Base-by-base conservation (phyloP, 2,888 invertebrate genomes). In the Cantharis rustica region DNA sequence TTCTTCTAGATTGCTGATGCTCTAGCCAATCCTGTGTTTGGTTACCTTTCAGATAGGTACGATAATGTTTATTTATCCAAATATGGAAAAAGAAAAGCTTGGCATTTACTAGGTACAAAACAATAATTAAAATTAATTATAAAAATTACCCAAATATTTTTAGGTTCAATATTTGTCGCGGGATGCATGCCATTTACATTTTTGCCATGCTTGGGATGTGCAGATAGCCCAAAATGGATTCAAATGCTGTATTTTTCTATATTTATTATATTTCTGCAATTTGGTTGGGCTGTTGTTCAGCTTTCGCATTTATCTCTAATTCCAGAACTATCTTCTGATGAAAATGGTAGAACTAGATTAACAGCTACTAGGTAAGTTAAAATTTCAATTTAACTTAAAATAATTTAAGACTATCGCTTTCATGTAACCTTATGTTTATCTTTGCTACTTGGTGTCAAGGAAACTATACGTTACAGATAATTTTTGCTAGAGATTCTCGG, bases 281-380 rank as follows among this genome's bases (percentile, higher is more conserved):
- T 97, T 88, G 97, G 97, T n/a, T 97, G 97, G 97, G 97, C 97
- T 3, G 89, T 95, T 0, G 94, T 95, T 0, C 97, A 97, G 89
- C 96, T 98, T 84, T 96, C 96, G 16, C 97, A 98, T 86, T 90
- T 98, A 78, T 94, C 97, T n/a, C 90, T 97, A 68, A 96, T 97
- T 83, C 96, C 97, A 0, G 95, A 95, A 84, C 87, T 96, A 62
- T 93, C 95, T 2, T 91, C 93, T 20, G 92, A 93, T 84, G 93
- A 94, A 79, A 91, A 93, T 79, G 93, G 94, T 80, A 90, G 96
- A 80, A 93, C 94, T 10, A 93, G 93, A 84, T 90, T 96, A 27
- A 94, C 94, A 75, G 94, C 95, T 23, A 91, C 94, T 71, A 92
- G 95, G 94, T 94, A 86, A 79, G 47, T 66, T 26, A 72, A n/a